Conservation (phyloP, 2,113 vertebrate species). For the Girardinichthys multiradiatus region DNA sequence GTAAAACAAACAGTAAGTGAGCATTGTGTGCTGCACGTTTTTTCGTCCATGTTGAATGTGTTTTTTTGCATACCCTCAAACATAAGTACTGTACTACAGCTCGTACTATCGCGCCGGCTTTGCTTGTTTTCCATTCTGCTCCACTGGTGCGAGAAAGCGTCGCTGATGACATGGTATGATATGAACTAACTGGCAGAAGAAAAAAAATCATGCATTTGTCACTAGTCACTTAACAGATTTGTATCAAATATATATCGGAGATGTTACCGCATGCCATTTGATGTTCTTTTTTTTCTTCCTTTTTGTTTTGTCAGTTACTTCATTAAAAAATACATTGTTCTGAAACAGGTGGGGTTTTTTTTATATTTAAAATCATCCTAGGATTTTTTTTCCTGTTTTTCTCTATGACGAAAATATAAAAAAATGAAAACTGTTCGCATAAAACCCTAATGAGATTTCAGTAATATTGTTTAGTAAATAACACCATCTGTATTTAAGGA, state of each 20-base stretch:
- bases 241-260: slow-evolving; percentile 60
- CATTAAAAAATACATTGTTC: slow-evolving; percentile 71
- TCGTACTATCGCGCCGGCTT: slow-evolving; percentile 60
- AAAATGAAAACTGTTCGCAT: background rate
- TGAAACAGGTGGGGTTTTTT: slow-evolving; percentile 9
- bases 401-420: background rate
- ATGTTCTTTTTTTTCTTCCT: slow-evolving; percentile 27
- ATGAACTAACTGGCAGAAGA: slow-evolving; percentile 40
- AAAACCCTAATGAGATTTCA: background rate
- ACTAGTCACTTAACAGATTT: slow-evolving; percentile 53
- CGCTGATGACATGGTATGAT: slow-evolving; percentile 50
- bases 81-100: slow-evolving; percentile 69
- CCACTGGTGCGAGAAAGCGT: slow-evolving; percentile 48
- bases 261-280: slow-evolving; percentile 70
- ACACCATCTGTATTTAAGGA: background rate
- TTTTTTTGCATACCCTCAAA: slow-evolving; percentile 51
- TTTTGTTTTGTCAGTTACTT: slow-evolving; percentile 61
- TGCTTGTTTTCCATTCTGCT: slow-evolving; percentile 57
- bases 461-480: background rate
- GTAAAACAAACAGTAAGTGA: slow-evolving; percentile 30
- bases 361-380: background rate
- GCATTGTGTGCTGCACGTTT: slow-evolving; percentile 31
- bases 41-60: slow-evolving; percentile 46
- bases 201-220: slow-evolving; percentile 27
- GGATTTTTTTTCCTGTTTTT: background rate